Conservation (phyloP, 92 coral and sea anemone genomes). For the Actinostola sp. region DNA sequence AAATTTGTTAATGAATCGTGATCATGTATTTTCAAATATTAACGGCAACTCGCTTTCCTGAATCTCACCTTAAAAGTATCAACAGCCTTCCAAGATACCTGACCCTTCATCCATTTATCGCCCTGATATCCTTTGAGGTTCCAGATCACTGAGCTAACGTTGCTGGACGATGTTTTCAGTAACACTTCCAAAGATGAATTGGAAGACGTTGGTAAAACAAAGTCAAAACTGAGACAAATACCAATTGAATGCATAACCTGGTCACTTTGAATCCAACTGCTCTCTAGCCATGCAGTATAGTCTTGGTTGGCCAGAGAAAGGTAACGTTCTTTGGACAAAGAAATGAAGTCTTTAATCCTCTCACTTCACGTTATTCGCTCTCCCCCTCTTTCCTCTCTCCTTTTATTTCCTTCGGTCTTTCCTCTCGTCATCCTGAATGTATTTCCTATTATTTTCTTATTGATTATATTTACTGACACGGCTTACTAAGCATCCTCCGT, state of each 20-base stretch:
- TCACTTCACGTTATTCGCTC: no score
- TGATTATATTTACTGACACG: no score
- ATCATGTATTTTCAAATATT: neutral
- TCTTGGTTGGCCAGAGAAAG: slow-evolving; percentile 10
- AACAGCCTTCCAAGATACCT: slow-evolving; percentile 46
- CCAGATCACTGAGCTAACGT: slow-evolving; percentile 54
- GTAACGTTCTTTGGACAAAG: slow-evolving; percentile 13
- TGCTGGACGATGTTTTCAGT: slow-evolving; percentile 24
- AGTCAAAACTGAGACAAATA: slow-evolving; percentile 58
- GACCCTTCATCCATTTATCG: slow-evolving; percentile 55
- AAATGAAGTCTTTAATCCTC: no score
- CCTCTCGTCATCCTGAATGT: no score
- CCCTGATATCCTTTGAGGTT: slow-evolving; percentile 66
- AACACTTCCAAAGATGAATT: slow-evolving; percentile 45
- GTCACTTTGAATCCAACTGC: slow-evolving; percentile 41
- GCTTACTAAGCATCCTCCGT: no score
- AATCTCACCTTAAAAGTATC: slow-evolving; percentile 55
- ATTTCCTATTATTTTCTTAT: no score
- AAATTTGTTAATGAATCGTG: no score
- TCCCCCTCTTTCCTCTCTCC: no score
- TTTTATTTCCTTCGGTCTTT: no score
- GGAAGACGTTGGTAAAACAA: slow-evolving; percentile 53
- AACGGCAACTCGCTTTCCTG: neutral
- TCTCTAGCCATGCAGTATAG: slow-evolving; percentile 45
- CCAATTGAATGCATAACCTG: slow-evolving; percentile 38